phyloP scores from a whole-genome alignment of 2,113 vertebrate genomes.

The Caloenas nicobarica region DNA sequence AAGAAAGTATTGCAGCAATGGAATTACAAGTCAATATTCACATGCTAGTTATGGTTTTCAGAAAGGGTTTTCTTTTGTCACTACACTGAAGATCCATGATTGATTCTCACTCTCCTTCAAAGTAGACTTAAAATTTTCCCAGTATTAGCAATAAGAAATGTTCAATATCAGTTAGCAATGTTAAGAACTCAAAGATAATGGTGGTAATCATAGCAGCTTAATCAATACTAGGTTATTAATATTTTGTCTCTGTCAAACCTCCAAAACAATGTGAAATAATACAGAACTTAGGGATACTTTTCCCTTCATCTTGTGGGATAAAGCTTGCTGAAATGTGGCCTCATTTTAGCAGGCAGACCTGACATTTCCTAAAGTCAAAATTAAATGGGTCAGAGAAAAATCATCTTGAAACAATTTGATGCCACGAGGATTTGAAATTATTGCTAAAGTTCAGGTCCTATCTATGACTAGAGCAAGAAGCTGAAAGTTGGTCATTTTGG shows the following conservation, averaged over 20 bases:
- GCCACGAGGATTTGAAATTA: not conserved
- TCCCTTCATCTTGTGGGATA: not conserved
- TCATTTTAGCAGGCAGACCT: not conserved
- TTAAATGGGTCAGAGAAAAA: constrained; percentile 11
- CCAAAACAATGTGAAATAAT: not conserved
- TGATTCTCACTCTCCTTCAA: not conserved
- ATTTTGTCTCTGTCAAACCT: not conserved
- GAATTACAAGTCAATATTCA: not conserved
- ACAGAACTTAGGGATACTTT: not conserved
- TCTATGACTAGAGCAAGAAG: not conserved
- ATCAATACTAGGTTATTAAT: not conserved
- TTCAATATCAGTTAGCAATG: not conserved
- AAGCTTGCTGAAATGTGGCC: not conserved
- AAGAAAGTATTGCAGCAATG: not conserved
- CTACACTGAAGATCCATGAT: not conserved
- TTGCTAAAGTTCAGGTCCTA: not conserved
- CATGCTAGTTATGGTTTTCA: not conserved
- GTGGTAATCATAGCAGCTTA: not conserved
- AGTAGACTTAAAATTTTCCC: not conserved
- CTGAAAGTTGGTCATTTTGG: not conserved
- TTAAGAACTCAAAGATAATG: not conserved
- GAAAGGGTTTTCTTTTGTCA: not conserved
- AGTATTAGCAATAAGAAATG: not conserved
- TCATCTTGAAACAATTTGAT: not conserved
- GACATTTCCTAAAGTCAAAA: not conserved